Conservation (phyloP, 2,888 invertebrate species). For the Leptinotarsa haldemani region DNA sequence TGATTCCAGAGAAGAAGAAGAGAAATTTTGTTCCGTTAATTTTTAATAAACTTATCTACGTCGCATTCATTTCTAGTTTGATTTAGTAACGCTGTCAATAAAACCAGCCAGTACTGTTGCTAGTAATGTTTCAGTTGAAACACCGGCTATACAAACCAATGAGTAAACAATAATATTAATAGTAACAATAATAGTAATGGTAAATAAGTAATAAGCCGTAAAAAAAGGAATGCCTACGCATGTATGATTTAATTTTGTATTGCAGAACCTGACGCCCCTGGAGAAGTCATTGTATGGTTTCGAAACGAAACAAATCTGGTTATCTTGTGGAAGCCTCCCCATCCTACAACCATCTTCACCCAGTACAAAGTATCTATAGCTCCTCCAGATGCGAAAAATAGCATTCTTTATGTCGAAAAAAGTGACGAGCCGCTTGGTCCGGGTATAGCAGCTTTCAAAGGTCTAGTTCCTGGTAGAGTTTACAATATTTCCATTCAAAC, state of each 20-base stretch:
- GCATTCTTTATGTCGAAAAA: constrained; percentile 90
- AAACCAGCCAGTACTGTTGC: too few relatives aligned
- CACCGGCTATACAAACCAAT: too few relatives aligned
- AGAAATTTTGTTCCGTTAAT: too few relatives aligned
- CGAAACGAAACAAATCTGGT: constrained; percentile 93
- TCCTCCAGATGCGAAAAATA: constrained; percentile 90
- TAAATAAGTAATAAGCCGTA: too few relatives aligned
- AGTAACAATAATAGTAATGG: too few relatives aligned
- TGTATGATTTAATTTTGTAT: constrained; percentile 38
- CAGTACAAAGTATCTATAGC: constrained; percentile 94
- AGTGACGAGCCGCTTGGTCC: constrained; percentile 95
- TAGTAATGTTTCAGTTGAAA: too few relatives aligned
- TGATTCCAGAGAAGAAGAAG: too few relatives aligned
- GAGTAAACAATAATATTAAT: too few relatives aligned
- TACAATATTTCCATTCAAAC: constrained; percentile 96
- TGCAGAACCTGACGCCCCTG: constrained; percentile 92
- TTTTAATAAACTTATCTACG: too few relatives aligned
- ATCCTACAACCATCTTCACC: constrained; percentile 92
- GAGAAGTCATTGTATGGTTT: constrained; percentile 97
- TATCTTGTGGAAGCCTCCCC: constrained; percentile 95
- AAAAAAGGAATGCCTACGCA: too few relatives aligned
- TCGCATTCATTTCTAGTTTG: too few relatives aligned
- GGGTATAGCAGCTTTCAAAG: constrained; percentile 95
- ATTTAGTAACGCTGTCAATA: too few relatives aligned
- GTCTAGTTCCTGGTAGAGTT: constrained; percentile 87